Base-by-base conservation (phyloP, 2,888 invertebrate genomes). In the Ophion ellenae region DNA sequence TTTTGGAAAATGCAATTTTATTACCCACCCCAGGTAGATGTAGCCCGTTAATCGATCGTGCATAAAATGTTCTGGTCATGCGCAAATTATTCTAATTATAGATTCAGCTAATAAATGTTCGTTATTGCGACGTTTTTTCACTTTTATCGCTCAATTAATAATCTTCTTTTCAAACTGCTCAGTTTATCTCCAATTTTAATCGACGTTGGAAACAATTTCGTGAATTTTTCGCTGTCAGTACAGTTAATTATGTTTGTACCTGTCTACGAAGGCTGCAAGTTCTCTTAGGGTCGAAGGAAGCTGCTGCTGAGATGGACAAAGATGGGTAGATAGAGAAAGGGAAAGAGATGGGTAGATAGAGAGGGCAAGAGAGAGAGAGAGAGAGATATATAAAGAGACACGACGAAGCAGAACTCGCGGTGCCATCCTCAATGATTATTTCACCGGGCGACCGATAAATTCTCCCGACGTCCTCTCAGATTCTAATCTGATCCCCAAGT, bases 401-500 rank as follows among this genome's bases (percentile, higher is more conserved):
- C 40, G 9, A 53, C 28, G 28, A 70, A 32, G 63, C 40, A 64
- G 76, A 80, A 79, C 85, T 61, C 81, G 53, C 53, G 67, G 73
- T 73, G 80, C 74, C 75, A 85, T 84, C 78, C 87, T 86, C 88
- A 90, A 90, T 93, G 92, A 92, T 92, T 92, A 92, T 93, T 93
- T 92, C 90, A 91, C 83, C 87, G 86, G 88, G 89, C 90, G 90
- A 90, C 90, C 91, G 90, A 92, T 93, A 93, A 93, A 93, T 93
- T 93, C 91, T 89, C 90, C 87, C 89, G 83, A 88, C 90, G 90
- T 92, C 89, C 89, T 89, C 90, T 88, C 89, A 91, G 93, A 93
- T 93, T 90, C 91, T 93, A 92, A 94, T 94, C 93, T 92, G 91
- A 91, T 91, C 89, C 87, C 81, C 86, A 90, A 91, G 87, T 91